These are phyloP conservation scores for Zoanthus sansibaricus DNA, from an alignment of 92 coral and sea anemone genomes.

Conservation along the genomic window DNA sequence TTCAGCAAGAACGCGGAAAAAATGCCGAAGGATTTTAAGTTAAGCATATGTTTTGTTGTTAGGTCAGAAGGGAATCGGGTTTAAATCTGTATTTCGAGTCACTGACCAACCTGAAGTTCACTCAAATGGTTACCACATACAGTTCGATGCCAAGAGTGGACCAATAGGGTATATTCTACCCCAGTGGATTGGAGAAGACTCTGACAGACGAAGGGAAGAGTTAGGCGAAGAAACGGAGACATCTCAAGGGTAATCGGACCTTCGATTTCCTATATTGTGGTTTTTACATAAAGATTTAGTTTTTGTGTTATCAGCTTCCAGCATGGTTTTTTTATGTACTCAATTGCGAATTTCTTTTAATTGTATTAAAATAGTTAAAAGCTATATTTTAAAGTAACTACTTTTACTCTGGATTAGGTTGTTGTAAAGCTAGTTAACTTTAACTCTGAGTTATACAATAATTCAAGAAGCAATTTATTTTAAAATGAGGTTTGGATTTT, in stretches of 20 bases:
- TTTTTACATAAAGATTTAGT: too few relatives aligned
- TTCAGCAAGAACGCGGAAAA: neutral
- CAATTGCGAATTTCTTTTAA: too few relatives aligned
- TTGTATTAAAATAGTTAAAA: too few relatives aligned
- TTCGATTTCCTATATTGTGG: neutral
- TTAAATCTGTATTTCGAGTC: conserved; percentile 91
- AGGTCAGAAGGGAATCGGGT: conserved; percentile 98
- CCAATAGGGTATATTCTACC: conserved; percentile 92
- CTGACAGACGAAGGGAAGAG: conserved; percentile 32
- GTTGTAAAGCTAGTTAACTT: too few relatives aligned
- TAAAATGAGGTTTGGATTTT: too few relatives aligned
- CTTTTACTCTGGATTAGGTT: too few relatives aligned
- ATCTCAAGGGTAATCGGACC: conserved; percentile 2
- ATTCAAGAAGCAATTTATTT: too few relatives aligned
- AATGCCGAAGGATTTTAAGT: neutral
- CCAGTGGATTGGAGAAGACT: conserved; percentile 73
- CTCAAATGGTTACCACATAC: conserved; percentile 90
- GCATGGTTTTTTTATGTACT: too few relatives aligned
- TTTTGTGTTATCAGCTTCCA: too few relatives aligned
- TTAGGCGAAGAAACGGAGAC: neutral
- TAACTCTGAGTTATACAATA: too few relatives aligned
- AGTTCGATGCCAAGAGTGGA: conserved; percentile 94
- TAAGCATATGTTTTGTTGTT: neutral
- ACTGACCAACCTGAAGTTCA: conserved; percentile 93
- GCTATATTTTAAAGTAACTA: too few relatives aligned